phyloP scores from a whole-genome alignment of 2,888 invertebrate genomes.

The Ectemnius lituratus region DNA sequence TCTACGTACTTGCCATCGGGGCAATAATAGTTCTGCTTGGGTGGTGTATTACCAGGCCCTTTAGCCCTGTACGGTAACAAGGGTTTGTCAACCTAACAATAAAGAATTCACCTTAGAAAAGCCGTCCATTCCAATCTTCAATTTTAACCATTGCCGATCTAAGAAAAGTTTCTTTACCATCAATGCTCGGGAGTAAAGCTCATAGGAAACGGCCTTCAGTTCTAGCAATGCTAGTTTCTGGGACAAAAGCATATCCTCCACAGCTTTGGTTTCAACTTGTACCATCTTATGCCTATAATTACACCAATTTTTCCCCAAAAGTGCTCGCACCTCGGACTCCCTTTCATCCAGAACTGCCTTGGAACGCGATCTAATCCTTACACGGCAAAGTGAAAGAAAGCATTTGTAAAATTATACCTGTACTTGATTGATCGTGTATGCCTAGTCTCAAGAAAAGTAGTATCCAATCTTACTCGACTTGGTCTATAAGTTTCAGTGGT shows the following conservation, averaged over 20 bases:
- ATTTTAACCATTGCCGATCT: neutral
- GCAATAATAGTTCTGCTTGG: slow-evolving; percentile 87
- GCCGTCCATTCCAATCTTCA: neutral
- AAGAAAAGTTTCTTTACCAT: slow-evolving; percentile 79
- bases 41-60: slow-evolving; percentile 91
- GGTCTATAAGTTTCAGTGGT: slow-evolving; percentile 83
- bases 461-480: slow-evolving; percentile 80
- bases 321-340: slow-evolving; percentile 82
- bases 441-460: neutral
- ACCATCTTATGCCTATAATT: slow-evolving; percentile 84
- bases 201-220: slow-evolving; percentile 89
- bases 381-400: slow-evolving; percentile 35
- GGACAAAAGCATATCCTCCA: slow-evolving; percentile 84
- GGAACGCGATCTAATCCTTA: slow-evolving; percentile 80
- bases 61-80: slow-evolving; percentile 84
- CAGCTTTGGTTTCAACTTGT: slow-evolving; percentile 82
- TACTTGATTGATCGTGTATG: neutral
- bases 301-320: slow-evolving; percentile 88
- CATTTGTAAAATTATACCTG: too few species aligned
- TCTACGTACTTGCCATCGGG: slow-evolving; percentile 96
- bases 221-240: slow-evolving; percentile 90
- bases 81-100: slow-evolving; percentile 84
- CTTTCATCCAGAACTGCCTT: slow-evolving; percentile 79
- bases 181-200: slow-evolving; percentile 92
- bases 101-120: slow-evolving; percentile 28